Percentiles rank a stretch among this genome's conserved stretches.
These are phyloP conservation scores for Mongoloraphidia duomilia DNA, from an alignment of 2,888 invertebrate species.

Conservation along the genomic window DNA sequence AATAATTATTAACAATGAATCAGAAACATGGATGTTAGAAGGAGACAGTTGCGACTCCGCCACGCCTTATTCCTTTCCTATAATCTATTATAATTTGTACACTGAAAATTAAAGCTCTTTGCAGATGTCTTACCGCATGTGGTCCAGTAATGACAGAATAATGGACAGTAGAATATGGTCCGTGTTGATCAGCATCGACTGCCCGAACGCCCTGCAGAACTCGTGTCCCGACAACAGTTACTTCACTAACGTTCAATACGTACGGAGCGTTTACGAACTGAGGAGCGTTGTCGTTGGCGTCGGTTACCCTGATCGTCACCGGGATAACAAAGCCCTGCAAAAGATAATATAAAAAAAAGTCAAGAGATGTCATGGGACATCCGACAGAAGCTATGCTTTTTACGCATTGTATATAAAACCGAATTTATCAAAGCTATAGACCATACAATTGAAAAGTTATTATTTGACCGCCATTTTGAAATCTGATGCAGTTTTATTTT, in stretches of 20 bases:
- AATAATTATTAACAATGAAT: not conserved
- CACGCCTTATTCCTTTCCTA: too few species aligned
- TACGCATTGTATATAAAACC: too few species aligned
- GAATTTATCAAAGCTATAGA: too few species aligned
- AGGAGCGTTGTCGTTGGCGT: conserved; percentile 84
- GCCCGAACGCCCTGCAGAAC: conserved; percentile 69
- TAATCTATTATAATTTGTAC: too few species aligned
- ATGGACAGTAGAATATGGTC: conserved; percentile 74
- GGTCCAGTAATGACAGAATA: conserved; percentile 71
- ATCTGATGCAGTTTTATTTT: too few species aligned
- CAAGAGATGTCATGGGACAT: too few species aligned
- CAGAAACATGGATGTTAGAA: not conserved
- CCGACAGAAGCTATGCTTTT: too few species aligned
- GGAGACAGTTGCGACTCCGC: too few species aligned
- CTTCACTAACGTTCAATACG: conserved; percentile 70
- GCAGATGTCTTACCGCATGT: conserved; percentile 50
- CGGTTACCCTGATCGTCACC: conserved; percentile 72
- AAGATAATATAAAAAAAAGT: conserved; percentile 7
- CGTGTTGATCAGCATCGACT: conserved; percentile 72
- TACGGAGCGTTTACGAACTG: conserved; percentile 70
- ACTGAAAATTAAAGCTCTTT: too few species aligned
- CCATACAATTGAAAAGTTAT: too few species aligned
- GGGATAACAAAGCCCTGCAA: conserved; percentile 62
- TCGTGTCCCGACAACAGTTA: conserved; percentile 51
- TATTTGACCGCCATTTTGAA: too few species aligned